A percentile compares a stretch with the other conserved stretches of the same genome.
Conservation (phyloP, 2,113 vertebrate genomes). For the Eurystomus gularis region DNA sequence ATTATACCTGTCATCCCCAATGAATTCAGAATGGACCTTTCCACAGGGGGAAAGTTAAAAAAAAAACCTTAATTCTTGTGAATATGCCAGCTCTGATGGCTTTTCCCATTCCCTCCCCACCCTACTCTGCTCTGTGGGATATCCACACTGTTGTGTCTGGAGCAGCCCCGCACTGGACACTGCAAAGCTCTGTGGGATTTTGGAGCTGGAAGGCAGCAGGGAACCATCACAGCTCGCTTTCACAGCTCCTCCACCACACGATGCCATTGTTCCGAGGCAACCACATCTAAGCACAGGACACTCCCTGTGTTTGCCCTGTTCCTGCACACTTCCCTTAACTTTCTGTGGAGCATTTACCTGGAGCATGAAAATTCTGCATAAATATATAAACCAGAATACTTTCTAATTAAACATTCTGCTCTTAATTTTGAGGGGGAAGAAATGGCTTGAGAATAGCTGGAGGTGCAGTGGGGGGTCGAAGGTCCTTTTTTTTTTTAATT, state of each 20-base stretch:
- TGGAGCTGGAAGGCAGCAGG: neutral
- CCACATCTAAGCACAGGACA: neutral
- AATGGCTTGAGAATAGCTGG: neutral
- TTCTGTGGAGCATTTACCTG: neutral
- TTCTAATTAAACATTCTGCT: neutral
- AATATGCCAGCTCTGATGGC: neutral
- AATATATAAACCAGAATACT: neutral
- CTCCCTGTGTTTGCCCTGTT: neutral
- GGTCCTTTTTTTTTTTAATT: neutral
- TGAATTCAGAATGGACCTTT: neutral
- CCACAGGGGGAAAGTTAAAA: neutral
- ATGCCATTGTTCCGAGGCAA: accelerated
- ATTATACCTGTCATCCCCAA: neutral
- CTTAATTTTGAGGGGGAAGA: neutral
- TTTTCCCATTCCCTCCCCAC: neutral
- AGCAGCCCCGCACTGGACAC: accelerated
- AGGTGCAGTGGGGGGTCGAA: neutral
- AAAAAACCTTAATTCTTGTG: neutral
- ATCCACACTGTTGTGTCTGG: accelerated
- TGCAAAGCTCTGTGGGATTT: neutral
- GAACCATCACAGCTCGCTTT: neutral
- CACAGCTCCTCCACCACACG: neutral
- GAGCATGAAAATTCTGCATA: neutral
- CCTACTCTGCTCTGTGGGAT: neutral
- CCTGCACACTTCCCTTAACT: neutral